Evolutionary conservation across 2,797 vertebrate genomes (phyloP).

Genomic region (Eurystomus glaucurus): DNA sequence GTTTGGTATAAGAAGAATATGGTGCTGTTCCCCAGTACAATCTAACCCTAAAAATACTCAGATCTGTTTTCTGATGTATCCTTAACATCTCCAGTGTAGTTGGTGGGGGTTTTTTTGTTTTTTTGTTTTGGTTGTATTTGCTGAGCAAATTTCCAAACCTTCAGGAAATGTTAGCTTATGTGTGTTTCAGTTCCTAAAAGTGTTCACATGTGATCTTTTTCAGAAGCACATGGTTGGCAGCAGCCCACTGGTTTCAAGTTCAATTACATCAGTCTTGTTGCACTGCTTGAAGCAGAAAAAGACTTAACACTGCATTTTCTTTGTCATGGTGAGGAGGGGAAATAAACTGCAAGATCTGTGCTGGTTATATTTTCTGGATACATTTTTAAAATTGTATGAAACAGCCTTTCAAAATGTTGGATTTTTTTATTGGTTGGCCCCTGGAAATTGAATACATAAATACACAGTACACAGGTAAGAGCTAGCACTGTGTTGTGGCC

Average conservation of each 20-base stretch:
- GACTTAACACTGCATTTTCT: background rate
- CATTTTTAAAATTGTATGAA: background rate
- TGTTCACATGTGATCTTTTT: background rate
- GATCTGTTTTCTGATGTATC: background rate
- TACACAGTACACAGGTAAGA: background rate
- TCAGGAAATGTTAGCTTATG: background rate
- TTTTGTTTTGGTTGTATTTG: background rate
- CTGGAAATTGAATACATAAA: background rate
- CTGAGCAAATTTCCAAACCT: background rate
- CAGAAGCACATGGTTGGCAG: background rate
- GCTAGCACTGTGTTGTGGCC: background rate
- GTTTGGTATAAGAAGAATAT: background rate
- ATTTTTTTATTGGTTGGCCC: background rate
- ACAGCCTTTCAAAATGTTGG: background rate
- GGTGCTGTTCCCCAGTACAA: background rate
- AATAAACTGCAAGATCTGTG: background rate
- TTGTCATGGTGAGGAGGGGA: background rate
- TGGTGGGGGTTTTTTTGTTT: fast-evolving
- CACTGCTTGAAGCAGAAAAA: background rate
- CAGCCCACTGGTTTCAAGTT: slow-evolving; percentile 17
- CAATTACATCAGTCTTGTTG: background rate
- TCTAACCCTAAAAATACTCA: background rate
- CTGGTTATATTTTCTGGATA: background rate
- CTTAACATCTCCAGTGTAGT: background rate
- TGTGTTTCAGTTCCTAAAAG: slow-evolving; percentile 34